These are phyloP conservation scores for Drosophila cracens DNA, from an alignment of 2,888 invertebrate species.

Conservation along the genomic window DNA sequence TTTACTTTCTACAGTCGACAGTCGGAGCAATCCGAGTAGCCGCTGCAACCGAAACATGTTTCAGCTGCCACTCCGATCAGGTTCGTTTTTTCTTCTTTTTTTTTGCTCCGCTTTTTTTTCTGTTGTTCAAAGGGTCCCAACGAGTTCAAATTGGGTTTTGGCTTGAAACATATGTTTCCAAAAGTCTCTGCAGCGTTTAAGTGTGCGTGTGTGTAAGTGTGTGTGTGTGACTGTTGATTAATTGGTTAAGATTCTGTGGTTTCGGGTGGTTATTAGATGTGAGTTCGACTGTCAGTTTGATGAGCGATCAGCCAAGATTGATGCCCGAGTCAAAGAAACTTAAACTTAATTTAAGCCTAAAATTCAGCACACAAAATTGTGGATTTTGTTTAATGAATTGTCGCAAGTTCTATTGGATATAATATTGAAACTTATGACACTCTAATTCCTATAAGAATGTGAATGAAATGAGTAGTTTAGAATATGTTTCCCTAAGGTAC, in stretches of 20 bases:
- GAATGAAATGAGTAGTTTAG: not conserved
- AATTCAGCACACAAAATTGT: slow-evolving; percentile 3
- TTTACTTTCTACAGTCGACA: slow-evolving; percentile 63
- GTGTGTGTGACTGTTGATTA: slow-evolving; percentile 57
- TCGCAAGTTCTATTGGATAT: not conserved
- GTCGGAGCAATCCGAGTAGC: slow-evolving; percentile 38
- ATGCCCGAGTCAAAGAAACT: not conserved
- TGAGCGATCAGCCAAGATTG: slow-evolving; percentile 34
- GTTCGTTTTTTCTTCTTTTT: slow-evolving; percentile 48
- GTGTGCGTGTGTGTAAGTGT: slow-evolving; percentile 21
- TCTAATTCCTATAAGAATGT: not conserved
- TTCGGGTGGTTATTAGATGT: slow-evolving; percentile 37
- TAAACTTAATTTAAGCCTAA: slow-evolving; percentile 1
- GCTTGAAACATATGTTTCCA: slow-evolving; percentile 70
- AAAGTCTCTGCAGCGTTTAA: slow-evolving; percentile 15
- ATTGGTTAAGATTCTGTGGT: slow-evolving; percentile 72
- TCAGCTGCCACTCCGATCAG: slow-evolving; percentile 71
- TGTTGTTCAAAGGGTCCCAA: slow-evolving; percentile 37
- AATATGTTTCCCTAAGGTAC: not conserved
- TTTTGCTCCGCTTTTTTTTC: slow-evolving; percentile 18
- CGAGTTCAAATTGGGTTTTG: slow-evolving; percentile 46
- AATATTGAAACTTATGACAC: not conserved
- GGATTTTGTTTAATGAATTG: not conserved
- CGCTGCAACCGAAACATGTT: slow-evolving; percentile 65
- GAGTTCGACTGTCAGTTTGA: slow-evolving; percentile 40